Conservation (phyloP, 1,140 invertebrate species). For the Papilio polytes region DNA sequence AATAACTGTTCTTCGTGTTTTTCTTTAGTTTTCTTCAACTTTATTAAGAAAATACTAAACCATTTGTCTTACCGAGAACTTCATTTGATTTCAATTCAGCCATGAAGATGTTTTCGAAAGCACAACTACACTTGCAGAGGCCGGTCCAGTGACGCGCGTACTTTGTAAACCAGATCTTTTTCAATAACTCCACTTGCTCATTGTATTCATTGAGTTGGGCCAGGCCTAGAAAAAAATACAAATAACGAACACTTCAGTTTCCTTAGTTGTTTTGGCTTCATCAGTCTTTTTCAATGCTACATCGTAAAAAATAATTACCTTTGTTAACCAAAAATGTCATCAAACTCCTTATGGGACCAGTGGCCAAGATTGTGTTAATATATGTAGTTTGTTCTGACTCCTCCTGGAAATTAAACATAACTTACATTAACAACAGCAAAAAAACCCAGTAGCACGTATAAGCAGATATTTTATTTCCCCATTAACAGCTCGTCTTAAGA, state of each 20-base stretch:
- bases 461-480: neutral
- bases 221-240: slow-evolving; percentile 56
- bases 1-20: neutral
- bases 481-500: neutral
- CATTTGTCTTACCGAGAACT: slow-evolving; percentile 69
- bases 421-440: neutral
- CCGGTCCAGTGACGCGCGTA: slow-evolving; percentile 81
- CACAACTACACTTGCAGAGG: slow-evolving; percentile 79
- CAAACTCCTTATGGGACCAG: slow-evolving; percentile 72
- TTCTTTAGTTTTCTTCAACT: neutral
- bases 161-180: slow-evolving; percentile 81
- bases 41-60: too few species aligned
- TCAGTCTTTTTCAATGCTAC: too few species aligned
- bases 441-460: neutral
- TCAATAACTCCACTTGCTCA: slow-evolving; percentile 75
- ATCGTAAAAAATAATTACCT: slow-evolving; percentile 60
- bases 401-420: slow-evolving; percentile 59
- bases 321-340: slow-evolving; percentile 74
- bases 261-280: too few species aligned
- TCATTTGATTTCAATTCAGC: slow-evolving; percentile 76
- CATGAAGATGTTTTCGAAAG: slow-evolving; percentile 81
- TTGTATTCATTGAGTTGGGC: slow-evolving; percentile 77
- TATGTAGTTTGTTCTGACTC: slow-evolving; percentile 76
- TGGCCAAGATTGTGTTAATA: slow-evolving; percentile 78
- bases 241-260: too few species aligned